Evolutionary conservation across 2,888 invertebrate genomes (phyloP).

Genomic region (Cylindroiulus punctatus): DNA sequence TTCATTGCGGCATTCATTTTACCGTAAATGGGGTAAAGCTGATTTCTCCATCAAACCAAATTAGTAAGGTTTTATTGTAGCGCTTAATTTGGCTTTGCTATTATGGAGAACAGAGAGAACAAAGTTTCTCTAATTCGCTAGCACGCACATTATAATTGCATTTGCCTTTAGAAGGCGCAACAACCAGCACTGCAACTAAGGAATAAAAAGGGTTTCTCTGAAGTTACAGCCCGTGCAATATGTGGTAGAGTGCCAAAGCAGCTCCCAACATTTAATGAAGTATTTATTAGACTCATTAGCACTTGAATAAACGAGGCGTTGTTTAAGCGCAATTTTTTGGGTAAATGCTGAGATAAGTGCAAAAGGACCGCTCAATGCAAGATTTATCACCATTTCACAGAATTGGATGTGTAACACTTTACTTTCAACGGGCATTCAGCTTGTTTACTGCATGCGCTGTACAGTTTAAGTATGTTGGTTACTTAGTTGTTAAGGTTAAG

Average conservation of each 20-base stretch:
- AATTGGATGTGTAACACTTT: not conserved
- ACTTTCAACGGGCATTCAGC: not conserved
- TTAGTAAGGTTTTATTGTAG: not conserved
- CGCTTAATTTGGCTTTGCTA: slow-evolving; percentile 9
- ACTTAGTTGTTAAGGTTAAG: not conserved
- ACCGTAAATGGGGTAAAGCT: slow-evolving; percentile 32
- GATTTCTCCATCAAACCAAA: not conserved
- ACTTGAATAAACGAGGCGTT: slow-evolving; percentile 6
- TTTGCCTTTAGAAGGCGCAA: not conserved
- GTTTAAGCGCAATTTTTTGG: not conserved
- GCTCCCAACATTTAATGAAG: not conserved
- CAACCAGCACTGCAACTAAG: slow-evolving; percentile 13
- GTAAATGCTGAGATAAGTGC: not conserved
- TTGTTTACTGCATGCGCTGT: too few relatives aligned
- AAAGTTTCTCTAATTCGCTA: slow-evolving; percentile 11
- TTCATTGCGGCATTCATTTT: not conserved
- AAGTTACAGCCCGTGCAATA: not conserved
- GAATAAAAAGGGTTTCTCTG: slow-evolving; percentile 16
- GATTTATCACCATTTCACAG: not conserved
- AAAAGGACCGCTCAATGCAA: not conserved
- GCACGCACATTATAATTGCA: not conserved
- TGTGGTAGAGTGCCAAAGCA: not conserved
- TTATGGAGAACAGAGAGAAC: slow-evolving; percentile 17
- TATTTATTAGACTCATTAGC: slow-evolving; percentile 32
- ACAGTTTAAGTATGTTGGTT: not conserved